phyloP scores from a whole-genome alignment of 1,140 invertebrate genomes.

The Lethocerus indicus region DNA sequence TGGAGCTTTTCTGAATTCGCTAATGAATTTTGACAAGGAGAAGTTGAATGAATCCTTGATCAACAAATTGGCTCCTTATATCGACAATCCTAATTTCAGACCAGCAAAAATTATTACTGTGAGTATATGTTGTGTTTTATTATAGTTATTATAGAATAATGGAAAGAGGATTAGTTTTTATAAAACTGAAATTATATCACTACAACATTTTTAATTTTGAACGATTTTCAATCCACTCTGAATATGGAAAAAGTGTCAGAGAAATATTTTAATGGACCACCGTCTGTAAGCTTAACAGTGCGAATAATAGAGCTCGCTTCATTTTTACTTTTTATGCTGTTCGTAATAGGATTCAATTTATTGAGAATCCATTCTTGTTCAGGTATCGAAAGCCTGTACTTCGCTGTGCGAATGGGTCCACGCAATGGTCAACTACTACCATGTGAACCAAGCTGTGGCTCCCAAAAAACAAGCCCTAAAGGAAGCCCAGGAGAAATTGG shows the following conservation, averaged over 20 bases:
- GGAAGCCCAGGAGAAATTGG: slow-evolving; percentile 38
- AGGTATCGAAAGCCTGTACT: slow-evolving; percentile 60
- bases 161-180: too few relatives aligned
- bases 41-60: slow-evolving; percentile 53
- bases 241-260: too few relatives aligned
- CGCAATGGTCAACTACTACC: slow-evolving; percentile 51
- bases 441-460: slow-evolving; percentile 33
- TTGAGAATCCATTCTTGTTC: too few relatives aligned
- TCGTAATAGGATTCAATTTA: too few relatives aligned
- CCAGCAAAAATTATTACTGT: slow-evolving; percentile 43
- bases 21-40: slow-evolving; percentile 66
- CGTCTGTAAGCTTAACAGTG: neutral
- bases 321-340: neutral
- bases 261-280: too few relatives aligned
- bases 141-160: neutral
- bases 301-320: neutral
- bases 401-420: slow-evolving; percentile 50
- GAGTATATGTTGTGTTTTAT: slow-evolving; percentile 26
- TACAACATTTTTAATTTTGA: too few relatives aligned
- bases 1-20: slow-evolving; percentile 44
- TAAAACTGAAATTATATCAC: too few relatives aligned
- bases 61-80: slow-evolving; percentile 47
- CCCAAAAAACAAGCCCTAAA: slow-evolving; percentile 40
- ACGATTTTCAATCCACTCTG: too few relatives aligned
- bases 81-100: slow-evolving; percentile 43